Percentiles rank a stretch among this genome's conserved stretches.
Conservation (phyloP, 2,113 vertebrate species). For the Centropristis striata region DNA sequence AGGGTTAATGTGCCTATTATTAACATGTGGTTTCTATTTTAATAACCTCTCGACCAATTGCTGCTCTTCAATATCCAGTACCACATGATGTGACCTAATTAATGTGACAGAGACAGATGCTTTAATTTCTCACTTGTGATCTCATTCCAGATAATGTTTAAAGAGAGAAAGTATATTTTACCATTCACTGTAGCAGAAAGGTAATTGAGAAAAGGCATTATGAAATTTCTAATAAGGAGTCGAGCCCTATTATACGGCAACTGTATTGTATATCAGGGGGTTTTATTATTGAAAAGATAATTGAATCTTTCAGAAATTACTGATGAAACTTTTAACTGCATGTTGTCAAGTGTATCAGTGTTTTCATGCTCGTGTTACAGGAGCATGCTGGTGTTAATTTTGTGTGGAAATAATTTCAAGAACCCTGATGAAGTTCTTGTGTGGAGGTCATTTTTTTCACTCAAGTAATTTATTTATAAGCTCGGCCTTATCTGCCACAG, state of each 20-base stretch:
- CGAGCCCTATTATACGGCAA: background rate
- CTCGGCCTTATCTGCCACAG: slow-evolving; percentile 33
- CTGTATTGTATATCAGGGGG: background rate
- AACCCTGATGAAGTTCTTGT: slow-evolving; percentile 18
- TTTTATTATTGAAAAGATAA: slow-evolving; percentile 5
- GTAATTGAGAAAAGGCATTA: slow-evolving; percentile 9
- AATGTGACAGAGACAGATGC: slow-evolving; percentile 63
- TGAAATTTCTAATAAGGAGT: slow-evolving; percentile 2
- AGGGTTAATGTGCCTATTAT: slow-evolving; percentile 67
- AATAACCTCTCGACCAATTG: slow-evolving; percentile 57
- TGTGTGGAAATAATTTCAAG: slow-evolving; percentile 25
- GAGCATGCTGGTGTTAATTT: slow-evolving; percentile 11
- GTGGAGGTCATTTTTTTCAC: slow-evolving; percentile 49
- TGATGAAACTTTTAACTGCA: background rate
- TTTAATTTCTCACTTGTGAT: slow-evolving; percentile 40
- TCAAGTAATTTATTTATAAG: slow-evolving; percentile 62
- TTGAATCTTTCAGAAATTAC: background rate
- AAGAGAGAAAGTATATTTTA: slow-evolving; percentile 48
- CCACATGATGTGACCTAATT: slow-evolving; percentile 58
- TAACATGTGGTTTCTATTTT: slow-evolving; percentile 69
- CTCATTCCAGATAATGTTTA: slow-evolving; percentile 63
- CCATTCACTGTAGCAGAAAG: background rate
- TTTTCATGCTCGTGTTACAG: slow-evolving; percentile 4
- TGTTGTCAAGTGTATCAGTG: background rate
- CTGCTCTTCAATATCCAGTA: slow-evolving; percentile 43